A percentile compares a stretch with the other conserved stretches of the same genome.
phyloP scores from a whole-genome alignment of 2,888 invertebrate species.

The Catocala fraxini region DNA sequence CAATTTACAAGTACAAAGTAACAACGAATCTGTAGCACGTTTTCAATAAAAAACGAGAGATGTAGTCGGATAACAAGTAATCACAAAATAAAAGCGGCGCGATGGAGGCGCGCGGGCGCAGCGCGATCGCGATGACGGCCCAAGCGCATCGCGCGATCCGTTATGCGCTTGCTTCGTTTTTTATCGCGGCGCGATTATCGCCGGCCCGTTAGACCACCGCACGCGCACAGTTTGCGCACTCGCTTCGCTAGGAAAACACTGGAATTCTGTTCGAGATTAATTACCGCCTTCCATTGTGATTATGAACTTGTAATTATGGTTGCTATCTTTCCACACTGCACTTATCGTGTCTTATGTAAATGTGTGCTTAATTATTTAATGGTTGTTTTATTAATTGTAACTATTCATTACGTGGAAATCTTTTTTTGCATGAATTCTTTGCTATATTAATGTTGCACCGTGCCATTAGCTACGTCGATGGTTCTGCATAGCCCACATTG shows the following conservation, averaged over 20 bases:
- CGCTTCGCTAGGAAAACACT: conserved; percentile 58
- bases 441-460: conserved; percentile 13
- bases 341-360: conserved; percentile 38
- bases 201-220: conserved; percentile 75
- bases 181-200: conserved; percentile 77
- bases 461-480: neutral
- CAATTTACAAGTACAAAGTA: neutral
- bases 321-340: conserved; percentile 34
- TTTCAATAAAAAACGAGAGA: conserved; percentile 31
- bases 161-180: conserved; percentile 76
- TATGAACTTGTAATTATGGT: conserved; percentile 45
- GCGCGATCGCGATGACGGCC: conserved; percentile 70
- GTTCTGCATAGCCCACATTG: conserved; percentile 2
- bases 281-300: conserved; percentile 52
- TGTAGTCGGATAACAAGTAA: conserved; percentile 42
- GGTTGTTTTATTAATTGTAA: conserved; percentile 25
- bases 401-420: conserved; percentile 17
- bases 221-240: conserved; percentile 69
- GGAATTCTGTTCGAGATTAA: conserved; percentile 63
- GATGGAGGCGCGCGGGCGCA: conserved; percentile 37
- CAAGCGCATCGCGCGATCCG: conserved; percentile 77
- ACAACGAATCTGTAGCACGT: conserved; percentile 15
- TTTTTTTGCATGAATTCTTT: conserved; percentile 27
- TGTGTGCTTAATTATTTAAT: conserved; percentile 40
- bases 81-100: conserved; percentile 42